These are phyloP conservation scores for Ophioderma brevispina DNA, from an alignment of 35 echinoderm and acorn worm genomes.

Conservation along the genomic window DNA sequence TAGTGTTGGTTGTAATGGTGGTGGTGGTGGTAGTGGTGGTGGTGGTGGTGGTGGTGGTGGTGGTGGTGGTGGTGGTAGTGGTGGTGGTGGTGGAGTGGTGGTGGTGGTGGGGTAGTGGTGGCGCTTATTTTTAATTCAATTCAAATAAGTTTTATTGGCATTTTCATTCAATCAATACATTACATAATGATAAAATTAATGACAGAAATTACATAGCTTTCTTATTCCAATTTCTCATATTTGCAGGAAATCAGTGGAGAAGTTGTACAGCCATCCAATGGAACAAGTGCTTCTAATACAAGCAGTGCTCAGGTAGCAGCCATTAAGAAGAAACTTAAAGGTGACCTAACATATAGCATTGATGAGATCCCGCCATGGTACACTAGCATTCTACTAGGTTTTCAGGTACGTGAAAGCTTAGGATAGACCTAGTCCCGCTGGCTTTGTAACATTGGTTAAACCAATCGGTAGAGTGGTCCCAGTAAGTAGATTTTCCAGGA, in stretches of 20 bases:
- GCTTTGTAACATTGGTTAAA: too few species aligned
- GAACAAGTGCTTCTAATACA: not conserved
- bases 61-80: conserved; percentile 6
- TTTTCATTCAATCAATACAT: too few species aligned
- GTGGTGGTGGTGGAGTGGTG: too few species aligned
- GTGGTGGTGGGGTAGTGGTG: too few species aligned
- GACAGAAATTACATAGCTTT: not conserved
- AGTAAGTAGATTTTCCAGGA: too few species aligned
- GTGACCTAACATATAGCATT: conserved; percentile 11
- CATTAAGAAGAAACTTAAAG: not conserved
- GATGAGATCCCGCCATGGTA: conserved; percentile 33
- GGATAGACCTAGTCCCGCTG: too few species aligned
- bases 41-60: conserved; percentile 3
- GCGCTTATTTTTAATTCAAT: not conserved
- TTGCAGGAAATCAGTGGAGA: too few species aligned
- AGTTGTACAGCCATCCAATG: not conserved
- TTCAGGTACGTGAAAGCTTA: conserved; percentile 39
- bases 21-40: conserved; percentile 4
- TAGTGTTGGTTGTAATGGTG: not conserved
- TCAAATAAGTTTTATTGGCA: too few species aligned
- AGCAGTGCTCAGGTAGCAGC: not conserved
- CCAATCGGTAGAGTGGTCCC: too few species aligned
- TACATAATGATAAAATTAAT: too few species aligned
- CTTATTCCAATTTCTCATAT: not conserved
- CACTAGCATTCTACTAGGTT: conserved; percentile 3